Evolutionary conservation across 2,888 invertebrate genomes (phyloP).

Genomic region (Corythucha ciliata): DNA sequence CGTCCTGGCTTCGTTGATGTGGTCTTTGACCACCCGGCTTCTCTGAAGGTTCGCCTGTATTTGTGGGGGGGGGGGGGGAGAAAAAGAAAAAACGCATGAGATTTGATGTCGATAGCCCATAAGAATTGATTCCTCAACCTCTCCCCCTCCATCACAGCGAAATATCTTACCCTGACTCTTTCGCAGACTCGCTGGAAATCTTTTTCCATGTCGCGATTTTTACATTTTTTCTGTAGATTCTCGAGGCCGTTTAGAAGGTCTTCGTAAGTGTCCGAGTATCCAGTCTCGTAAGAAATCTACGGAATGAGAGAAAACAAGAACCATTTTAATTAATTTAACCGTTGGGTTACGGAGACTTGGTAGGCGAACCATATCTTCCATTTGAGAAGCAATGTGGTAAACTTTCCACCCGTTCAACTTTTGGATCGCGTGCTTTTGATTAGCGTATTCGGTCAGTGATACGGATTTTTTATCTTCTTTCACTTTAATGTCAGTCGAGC

Average conservation of each 20-base stretch:
- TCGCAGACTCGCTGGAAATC: slow-evolving; percentile 50
- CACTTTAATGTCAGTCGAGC: slow-evolving; percentile 73
- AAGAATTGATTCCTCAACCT: neutral
- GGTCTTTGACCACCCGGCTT: slow-evolving; percentile 84
- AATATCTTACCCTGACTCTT: slow-evolving; percentile 50
- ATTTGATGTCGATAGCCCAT: neutral
- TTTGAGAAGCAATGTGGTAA: slow-evolving; percentile 81
- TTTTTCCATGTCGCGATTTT: slow-evolving; percentile 41
- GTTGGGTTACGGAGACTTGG: neutral
- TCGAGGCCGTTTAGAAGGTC: slow-evolving; percentile 44
- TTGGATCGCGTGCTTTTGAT: slow-evolving; percentile 74
- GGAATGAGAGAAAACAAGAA: neutral
- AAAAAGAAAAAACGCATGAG: neutral
- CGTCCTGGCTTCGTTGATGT: slow-evolving; percentile 76
- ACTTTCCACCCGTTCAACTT: slow-evolving; percentile 93
- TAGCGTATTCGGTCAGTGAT: slow-evolving; percentile 81
- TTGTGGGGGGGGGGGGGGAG: no score
- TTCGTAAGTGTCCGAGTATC: slow-evolving; percentile 46
- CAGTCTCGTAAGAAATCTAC: no score
- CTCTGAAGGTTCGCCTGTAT: slow-evolving; percentile 90
- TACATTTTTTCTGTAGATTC: slow-evolving; percentile 34
- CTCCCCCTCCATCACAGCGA: neutral
- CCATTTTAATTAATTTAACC: neutral
- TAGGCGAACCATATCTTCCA: slow-evolving; percentile 75
- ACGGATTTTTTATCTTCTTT: slow-evolving; percentile 77